phyloP scores from a whole-genome alignment of 1,140 invertebrate genomes.

The Dreissena rostriformis region DNA sequence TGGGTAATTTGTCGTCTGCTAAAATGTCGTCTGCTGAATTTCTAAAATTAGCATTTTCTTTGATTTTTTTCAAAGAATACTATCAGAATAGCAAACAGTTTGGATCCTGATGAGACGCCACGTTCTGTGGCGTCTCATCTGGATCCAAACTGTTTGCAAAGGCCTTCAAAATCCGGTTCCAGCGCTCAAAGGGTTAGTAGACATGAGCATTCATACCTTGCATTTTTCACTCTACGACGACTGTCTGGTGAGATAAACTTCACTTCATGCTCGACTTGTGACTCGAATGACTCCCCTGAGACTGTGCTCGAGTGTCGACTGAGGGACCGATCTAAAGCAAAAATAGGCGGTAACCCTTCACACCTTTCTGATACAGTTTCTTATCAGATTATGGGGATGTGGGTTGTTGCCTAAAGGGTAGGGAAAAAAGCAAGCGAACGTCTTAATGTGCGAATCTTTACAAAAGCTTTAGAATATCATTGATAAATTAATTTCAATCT shows the following conservation, averaged over 20 bases:
- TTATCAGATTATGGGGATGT: background rate
- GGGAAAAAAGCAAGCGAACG: no score
- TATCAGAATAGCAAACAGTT: no score
- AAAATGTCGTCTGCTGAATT: no score
- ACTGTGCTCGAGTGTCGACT: conserved; percentile 63
- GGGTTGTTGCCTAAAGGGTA: no score
- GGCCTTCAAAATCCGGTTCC: no score
- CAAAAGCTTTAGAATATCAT: no score
- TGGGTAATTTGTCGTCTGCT: no score
- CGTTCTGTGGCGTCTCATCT: background rate
- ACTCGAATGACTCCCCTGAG: conserved; percentile 66
- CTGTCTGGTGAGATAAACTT: conserved; percentile 60
- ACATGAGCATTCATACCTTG: conserved; percentile 46
- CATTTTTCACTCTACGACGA: conserved; percentile 46
- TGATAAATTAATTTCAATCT: no score
- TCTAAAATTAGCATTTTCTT: no score
- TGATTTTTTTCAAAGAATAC: background rate
- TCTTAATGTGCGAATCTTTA: no score
- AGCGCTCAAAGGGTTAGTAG: no score
- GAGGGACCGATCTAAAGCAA: conserved; percentile 47
- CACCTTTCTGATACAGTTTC: background rate
- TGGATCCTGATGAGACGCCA: no score
- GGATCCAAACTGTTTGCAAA: background rate
- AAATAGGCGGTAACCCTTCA: background rate
- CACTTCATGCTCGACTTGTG: conserved; percentile 60